These are phyloP conservation scores for Melangyna quadrimaculata DNA, from an alignment of 2,888 invertebrate species.

Conservation along the genomic window DNA sequence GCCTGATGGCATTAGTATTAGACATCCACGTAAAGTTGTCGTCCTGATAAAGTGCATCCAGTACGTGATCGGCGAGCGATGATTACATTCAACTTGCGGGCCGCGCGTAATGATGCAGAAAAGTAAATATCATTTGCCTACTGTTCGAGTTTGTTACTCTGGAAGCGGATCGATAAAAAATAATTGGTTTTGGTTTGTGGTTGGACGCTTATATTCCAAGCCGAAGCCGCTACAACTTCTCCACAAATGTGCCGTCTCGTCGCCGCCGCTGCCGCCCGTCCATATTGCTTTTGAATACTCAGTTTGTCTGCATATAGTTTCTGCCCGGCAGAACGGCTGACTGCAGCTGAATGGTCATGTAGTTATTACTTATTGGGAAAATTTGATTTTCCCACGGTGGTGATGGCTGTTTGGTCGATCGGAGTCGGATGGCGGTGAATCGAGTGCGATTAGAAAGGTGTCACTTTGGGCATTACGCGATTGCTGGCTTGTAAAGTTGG, in stretches of 20 bases:
- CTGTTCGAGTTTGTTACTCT: constrained; percentile 46
- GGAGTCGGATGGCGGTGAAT: constrained; percentile 25
- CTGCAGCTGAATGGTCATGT: constrained; percentile 13
- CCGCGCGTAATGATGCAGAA: constrained; percentile 71
- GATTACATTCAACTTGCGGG: constrained; percentile 63
- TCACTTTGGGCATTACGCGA: constrained; percentile 68
- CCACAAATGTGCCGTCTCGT: neutral
- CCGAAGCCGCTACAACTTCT: constrained; percentile 12
- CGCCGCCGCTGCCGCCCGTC: too few species aligned
- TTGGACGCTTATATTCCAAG: constrained; percentile 17
- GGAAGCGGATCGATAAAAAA: constrained; percentile 71
- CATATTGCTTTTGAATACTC: neutral
- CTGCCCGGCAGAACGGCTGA: constrained; percentile 6
- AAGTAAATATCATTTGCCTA: constrained; percentile 71
- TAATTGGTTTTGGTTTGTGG: constrained; percentile 69
- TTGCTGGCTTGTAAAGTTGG: constrained; percentile 54
- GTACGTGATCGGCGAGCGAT: constrained; percentile 67
- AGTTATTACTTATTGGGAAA: constrained; percentile 64
- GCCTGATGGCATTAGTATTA: neutral
- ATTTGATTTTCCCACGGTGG: constrained; percentile 69
- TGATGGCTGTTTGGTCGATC: neutral
- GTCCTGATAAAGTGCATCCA: constrained; percentile 69
- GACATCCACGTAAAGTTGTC: constrained; percentile 17
- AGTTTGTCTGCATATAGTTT: constrained; percentile 19
- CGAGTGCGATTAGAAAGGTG: constrained; percentile 69